Percentiles rank a stretch among this genome's conserved stretches.
phyloP scores from a whole-genome alignment of 2,113 vertebrate genomes.

The Stigmatopora nigra region DNA sequence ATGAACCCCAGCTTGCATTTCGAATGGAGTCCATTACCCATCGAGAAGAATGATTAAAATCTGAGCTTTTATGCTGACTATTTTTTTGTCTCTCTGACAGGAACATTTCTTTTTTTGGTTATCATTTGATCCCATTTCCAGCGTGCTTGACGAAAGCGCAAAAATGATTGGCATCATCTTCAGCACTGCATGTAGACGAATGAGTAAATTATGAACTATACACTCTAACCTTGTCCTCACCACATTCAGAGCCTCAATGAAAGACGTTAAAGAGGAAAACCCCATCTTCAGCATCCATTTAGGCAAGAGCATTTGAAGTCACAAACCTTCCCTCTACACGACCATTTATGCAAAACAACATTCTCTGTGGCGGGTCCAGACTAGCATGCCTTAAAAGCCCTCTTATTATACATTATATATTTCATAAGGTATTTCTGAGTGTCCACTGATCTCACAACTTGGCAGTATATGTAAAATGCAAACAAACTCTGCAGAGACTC shows the following conservation, averaged over 20 bases:
- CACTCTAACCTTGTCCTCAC: slow-evolving; percentile 6
- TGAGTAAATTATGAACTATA: slow-evolving; percentile 4
- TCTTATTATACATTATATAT: slow-evolving; percentile 60
- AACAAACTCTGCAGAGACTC: slow-evolving; percentile 60
- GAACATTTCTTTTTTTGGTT: neutral
- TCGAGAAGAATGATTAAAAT: slow-evolving; percentile 21
- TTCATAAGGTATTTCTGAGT: slow-evolving; percentile 67
- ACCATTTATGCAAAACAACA: slow-evolving; percentile 33
- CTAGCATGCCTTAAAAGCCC: slow-evolving; percentile 49
- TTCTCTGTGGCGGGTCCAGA: slow-evolving; percentile 52
- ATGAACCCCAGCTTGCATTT: slow-evolving; percentile 13
- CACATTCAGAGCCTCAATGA: neutral
- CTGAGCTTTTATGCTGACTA: slow-evolving; percentile 10
- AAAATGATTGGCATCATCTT: neutral
- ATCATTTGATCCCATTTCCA: slow-evolving; percentile 5
- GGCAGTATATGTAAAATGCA: slow-evolving; percentile 66
- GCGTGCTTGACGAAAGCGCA: slow-evolving; percentile 8
- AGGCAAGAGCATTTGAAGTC: slow-evolving; percentile 35
- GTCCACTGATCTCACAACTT: slow-evolving; percentile 67
- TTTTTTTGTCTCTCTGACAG: neutral
- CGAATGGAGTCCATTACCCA: slow-evolving; percentile 22
- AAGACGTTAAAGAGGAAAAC: slow-evolving; percentile 32
- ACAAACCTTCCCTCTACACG: slow-evolving; percentile 45
- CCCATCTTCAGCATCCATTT: slow-evolving; percentile 35
- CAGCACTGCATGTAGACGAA: neutral